Percentiles rank a stretch among this genome's conserved stretches.
These are phyloP conservation scores for Leistus spinibarbis DNA, from an alignment of 2,888 invertebrate genomes.

Conservation along the genomic window DNA sequence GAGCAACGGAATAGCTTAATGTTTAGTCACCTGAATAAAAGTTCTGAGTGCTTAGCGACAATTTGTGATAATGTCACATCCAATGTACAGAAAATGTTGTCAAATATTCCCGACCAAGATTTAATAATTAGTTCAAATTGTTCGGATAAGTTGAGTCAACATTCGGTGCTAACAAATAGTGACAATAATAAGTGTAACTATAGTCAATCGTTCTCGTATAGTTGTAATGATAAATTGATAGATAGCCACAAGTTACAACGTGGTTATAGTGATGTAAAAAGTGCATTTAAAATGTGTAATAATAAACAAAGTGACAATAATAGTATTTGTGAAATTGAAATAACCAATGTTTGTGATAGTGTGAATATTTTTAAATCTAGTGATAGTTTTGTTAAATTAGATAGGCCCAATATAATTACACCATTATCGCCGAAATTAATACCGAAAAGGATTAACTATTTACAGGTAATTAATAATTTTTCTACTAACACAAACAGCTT, in stretches of 20 bases:
- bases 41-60: constrained; percentile 32
- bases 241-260: constrained; percentile 15
- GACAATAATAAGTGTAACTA: constrained; percentile 34
- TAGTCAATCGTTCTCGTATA: constrained; percentile 29
- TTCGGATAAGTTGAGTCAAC: constrained; percentile 35
- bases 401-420: constrained; percentile 23
- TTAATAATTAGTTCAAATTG: constrained; percentile 52
- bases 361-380: constrained; percentile 27
- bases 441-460: constrained; percentile 23
- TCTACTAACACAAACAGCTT: neutral
- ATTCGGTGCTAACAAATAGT: constrained; percentile 16
- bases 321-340: constrained; percentile 33
- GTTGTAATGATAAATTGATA: neutral
- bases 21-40: constrained; percentile 28
- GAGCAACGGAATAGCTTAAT: constrained; percentile 24
- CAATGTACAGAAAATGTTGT: constrained; percentile 63
- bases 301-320: constrained; percentile 17
- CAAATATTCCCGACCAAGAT: constrained; percentile 59
- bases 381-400: constrained; percentile 35
- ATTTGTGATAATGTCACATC: constrained; percentile 48
- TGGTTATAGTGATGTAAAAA: constrained; percentile 43
- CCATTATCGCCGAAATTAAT: constrained; percentile 31
- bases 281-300: constrained; percentile 45
- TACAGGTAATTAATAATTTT: constrained; percentile 12
- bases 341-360: constrained; percentile 41